Base-by-base conservation (phyloP, 2,797 vertebrate genomes). In the Urosaurus nigricauda region DNA sequence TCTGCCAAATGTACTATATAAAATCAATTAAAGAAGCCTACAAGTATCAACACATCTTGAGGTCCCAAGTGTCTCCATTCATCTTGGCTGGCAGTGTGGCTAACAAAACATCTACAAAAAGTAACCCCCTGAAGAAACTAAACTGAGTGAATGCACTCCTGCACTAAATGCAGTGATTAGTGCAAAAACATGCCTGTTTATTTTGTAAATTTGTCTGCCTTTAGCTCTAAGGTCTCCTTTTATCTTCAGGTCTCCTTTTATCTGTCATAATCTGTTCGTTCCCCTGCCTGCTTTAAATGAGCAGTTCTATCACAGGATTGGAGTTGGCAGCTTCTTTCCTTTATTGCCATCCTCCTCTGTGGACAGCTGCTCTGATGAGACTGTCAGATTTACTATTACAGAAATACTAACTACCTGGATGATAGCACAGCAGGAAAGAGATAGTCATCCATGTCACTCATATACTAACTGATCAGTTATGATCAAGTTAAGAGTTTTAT, bases 11-110 rank as follows among this genome's bases (percentile, higher is more conserved):
- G 91, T 94, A 95, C 91, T 88, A 92, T 70, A 91, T 87, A 93
- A 95, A 95, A 93, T 88, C 91, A 95, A 94, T 95, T 95, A 73
- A 95, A 88, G 91, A 95, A 94, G 93, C 92, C 86, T 94, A 93
- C 88, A 93, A 94, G 89, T 87, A 94, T 93, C 89, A 90, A 93
- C 91, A 84, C 89, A 90, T 93, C 90, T 88, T 89, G 80, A 90
- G 90, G 89, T 94, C 90, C 90, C 91, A 81, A 90, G 21, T 21
- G 79, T 92, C 90, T 91, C 92, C 89, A 85, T 87, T 91, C 26
- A 68, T 89, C 92, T 40, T 89, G 83, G 58, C 83, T 94, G 89
- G 71, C 56, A 93, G 63, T 77, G 85, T n/a, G 60, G 90, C 70
- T 92, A 89, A 88, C 43, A 93, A 91, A 56, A 90, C 60, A 90